Evolutionary conservation across 2,797 vertebrate species (phyloP), one percentile per base, ranked within the genome.

Genomic region (Coracias cyanogaster): DNA sequence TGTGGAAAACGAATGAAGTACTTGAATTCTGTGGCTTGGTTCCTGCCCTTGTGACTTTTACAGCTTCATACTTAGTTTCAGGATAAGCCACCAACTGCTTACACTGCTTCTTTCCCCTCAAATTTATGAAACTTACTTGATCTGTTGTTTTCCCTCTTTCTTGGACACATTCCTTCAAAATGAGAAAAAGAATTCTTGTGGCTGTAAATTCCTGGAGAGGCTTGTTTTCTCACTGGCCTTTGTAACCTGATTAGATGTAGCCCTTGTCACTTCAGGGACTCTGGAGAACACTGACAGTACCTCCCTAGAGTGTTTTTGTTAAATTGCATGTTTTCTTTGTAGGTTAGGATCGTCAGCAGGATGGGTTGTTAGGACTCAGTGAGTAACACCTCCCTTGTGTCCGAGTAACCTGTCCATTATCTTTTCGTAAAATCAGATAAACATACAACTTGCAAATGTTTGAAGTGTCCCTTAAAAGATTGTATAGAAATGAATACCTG

Each of bases 401-500:
- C 49, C 0, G 0, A 61, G 41, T 39, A 55, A 60, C 28, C 61
- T 33, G 15, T 54, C 0, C 0, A 22, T 64, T 88, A 18, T 58
- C 12, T 51, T 93, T 12, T 76, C 15, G 24, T 70, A n/a, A 33
- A 21, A 52, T 67, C 55, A 61, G 79, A 24, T 91, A 57, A 81
- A 20, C n/a, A 2, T 26, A 5, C 16, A 65, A 4, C 43, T 71
- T 78, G 26, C 7, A 6, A 41, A 11, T 10, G 19, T 91, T 74
- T 85, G 31, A 62, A 89, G 37, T 29, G 55, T 15, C 57, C 74
- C 11, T 83, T 69, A 37, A 66, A 83, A 82, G 26, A 21, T 25
- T 45, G 4, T 33, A 3, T 57, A 4, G 26, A 54, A 48, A 35
- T 7, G 31, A 70, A 35, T 2, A 16, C 10, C 9, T 33, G 1